These are phyloP conservation scores for Leucoptera coffeella DNA, from an alignment of 2,888 invertebrate genomes.

Conservation along the genomic window DNA sequence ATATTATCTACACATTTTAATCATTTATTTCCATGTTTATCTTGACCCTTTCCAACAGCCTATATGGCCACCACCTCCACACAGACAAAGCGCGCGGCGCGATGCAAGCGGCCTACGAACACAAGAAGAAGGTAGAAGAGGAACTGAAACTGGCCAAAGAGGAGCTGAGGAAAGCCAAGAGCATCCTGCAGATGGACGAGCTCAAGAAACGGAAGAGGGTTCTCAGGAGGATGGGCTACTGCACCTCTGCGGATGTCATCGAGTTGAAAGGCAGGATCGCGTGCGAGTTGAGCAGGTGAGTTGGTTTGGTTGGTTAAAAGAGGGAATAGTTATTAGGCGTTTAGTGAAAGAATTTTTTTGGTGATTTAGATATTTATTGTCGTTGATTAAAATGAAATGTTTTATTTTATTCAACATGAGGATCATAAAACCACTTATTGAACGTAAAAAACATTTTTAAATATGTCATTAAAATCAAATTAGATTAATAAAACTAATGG, in stretches of 20 bases:
- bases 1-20: too few relatives aligned
- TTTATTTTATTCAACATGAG: too few relatives aligned
- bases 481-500: too few relatives aligned
- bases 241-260: constrained; percentile 89
- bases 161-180: constrained; percentile 80
- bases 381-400: too few relatives aligned
- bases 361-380: too few relatives aligned
- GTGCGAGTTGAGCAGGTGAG: constrained; percentile 90
- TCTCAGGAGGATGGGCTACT: constrained; percentile 86
- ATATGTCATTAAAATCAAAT: too few relatives aligned
- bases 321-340: too few relatives aligned
- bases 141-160: constrained; percentile 62
- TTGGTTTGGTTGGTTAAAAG: too few relatives aligned
- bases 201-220: constrained; percentile 93
- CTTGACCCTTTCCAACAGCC: constrained; percentile 24
- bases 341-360: too few relatives aligned
- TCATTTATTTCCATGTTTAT: too few relatives aligned
- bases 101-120: constrained; percentile 68
- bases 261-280: constrained; percentile 97
- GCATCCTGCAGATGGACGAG: constrained; percentile 94
- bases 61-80: constrained; percentile 77
- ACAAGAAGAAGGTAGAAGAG: constrained; percentile 60
- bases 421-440: too few relatives aligned
- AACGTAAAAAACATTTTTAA: too few relatives aligned
- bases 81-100: constrained; percentile 65